Evolutionary conservation across 2,113 vertebrate species (phyloP).

Genomic region (Merops nubicus): DNA sequence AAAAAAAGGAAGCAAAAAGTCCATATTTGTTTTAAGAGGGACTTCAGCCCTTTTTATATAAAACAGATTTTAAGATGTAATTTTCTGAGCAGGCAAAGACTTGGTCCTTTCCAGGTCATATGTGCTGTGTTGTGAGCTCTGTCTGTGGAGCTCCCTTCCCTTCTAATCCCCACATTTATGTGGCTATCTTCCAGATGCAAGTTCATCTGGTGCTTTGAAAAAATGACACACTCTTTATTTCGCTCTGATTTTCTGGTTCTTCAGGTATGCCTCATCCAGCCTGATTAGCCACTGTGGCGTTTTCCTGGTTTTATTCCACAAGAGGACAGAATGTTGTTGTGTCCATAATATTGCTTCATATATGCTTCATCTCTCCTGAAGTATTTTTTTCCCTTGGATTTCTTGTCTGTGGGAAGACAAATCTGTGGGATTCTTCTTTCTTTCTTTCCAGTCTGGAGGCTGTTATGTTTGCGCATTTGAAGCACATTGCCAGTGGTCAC

Average conservation of each 20-base stretch:
- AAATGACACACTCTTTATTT: neutral
- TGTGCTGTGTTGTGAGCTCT: neutral
- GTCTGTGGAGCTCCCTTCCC: too few species aligned
- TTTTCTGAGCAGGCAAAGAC: neutral
- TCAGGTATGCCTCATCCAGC: neutral
- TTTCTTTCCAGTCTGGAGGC: neutral
- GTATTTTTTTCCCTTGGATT: neutral
- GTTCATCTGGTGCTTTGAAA: neutral
- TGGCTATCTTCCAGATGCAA: neutral
- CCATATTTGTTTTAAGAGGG: neutral
- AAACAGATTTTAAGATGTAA: neutral
- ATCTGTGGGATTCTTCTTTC: too few species aligned
- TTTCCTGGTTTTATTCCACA: neutral
- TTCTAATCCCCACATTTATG: rapidly evolving
- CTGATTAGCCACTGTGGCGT: neutral
- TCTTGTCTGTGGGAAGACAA: rapidly evolving
- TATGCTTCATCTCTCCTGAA: neutral
- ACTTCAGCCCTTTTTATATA: neutral
- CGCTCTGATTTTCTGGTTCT: neutral
- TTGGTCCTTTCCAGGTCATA: neutral
- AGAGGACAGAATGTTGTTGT: neutral
- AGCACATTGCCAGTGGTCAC: neutral
- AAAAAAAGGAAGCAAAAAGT: neutral
- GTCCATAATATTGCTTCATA: neutral
- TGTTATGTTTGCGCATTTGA: neutral